Base-by-base conservation (phyloP, 2,797 vertebrate species). In the Myioborus melanocephalus region DNA sequence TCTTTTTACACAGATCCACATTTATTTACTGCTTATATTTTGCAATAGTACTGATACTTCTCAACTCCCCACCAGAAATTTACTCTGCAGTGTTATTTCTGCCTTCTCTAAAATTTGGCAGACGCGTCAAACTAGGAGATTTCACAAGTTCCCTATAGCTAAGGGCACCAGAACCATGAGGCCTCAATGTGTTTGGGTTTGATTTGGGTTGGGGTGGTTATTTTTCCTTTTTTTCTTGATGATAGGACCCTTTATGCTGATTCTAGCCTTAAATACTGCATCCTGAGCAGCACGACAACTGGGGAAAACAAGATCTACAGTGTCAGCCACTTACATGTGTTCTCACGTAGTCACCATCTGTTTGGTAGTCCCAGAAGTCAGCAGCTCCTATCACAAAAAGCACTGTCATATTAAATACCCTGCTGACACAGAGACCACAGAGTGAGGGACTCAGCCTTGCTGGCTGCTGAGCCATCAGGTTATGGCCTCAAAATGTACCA, bases 271-370 rank as follows among this genome's bases (percentile, higher is more conserved):
- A 82, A 70, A 63, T 32, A 46, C n/a, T 63, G 66, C 70, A 63
- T 84, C 80, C 85, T 47, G 59, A 91, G 73, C 50, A 94, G 94
- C 9, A 7, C 0, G 2, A 89, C 92, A 47, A 37, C 95, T 46
- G 82, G 95, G 78, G 61, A 95, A 93, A 92, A 83, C 32, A 77
- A 91, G 87, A 95, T 85, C 89, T 81, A 87, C 78, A 87, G 89
- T 95, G 95, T 96, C 92, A 96, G 92, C 90, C 92, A 75, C 91
- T 94, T 95, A 93, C 91, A 94, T 5, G 87, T 91, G 92, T 94
- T 95, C 80, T 83, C 89, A 87, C 72, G 1, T 68, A 92, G 94
- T 56, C 94, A 86, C 94, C 90, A 92, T 94, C 92, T 94, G 94
- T 28, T 79, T 59, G 76, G 87, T 13, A 89, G 66, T 95, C 95